A percentile compares a stretch with the other conserved stretches of the same genome.
These are phyloP conservation scores for Ormia ochracea DNA, from an alignment of 2,888 invertebrate species.

Conservation along the genomic window DNA sequence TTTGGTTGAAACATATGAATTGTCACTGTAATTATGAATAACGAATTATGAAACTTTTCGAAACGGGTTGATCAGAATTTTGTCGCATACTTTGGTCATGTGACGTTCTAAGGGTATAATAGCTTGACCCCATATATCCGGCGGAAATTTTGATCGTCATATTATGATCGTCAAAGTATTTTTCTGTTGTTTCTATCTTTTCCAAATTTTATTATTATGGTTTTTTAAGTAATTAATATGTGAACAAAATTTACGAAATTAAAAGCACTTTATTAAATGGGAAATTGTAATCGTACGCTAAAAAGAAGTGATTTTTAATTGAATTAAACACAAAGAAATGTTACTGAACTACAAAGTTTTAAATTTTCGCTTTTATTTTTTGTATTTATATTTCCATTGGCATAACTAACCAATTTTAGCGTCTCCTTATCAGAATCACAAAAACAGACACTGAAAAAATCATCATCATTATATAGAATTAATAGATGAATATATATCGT, in stretches of 20 bases:
- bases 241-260: too few relatives aligned
- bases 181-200: too few relatives aligned
- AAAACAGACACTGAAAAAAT: slow-evolving; percentile 14
- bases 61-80: not conserved
- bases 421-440: slow-evolving; percentile 22
- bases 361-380: not conserved
- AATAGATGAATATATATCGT: slow-evolving; percentile 7
- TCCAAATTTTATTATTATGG: too few relatives aligned
- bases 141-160: too few relatives aligned
- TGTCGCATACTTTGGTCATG: not conserved
- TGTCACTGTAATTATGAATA: too few relatives aligned
- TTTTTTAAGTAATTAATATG: too few relatives aligned
- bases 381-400: not conserved
- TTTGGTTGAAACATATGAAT: too few relatives aligned
- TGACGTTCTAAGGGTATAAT: too few relatives aligned
- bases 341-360: slow-evolving; percentile 34
- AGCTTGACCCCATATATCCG: too few relatives aligned
- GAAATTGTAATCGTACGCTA: not conserved
- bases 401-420: not conserved
- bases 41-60: not conserved
- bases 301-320: slow-evolving; percentile 19
- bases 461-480: not conserved
- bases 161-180: too few relatives aligned
- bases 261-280: not conserved
- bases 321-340: slow-evolving; percentile 4